Base-by-base conservation (phyloP, 2,113 vertebrate species). In the Panthera uncia region DNA sequence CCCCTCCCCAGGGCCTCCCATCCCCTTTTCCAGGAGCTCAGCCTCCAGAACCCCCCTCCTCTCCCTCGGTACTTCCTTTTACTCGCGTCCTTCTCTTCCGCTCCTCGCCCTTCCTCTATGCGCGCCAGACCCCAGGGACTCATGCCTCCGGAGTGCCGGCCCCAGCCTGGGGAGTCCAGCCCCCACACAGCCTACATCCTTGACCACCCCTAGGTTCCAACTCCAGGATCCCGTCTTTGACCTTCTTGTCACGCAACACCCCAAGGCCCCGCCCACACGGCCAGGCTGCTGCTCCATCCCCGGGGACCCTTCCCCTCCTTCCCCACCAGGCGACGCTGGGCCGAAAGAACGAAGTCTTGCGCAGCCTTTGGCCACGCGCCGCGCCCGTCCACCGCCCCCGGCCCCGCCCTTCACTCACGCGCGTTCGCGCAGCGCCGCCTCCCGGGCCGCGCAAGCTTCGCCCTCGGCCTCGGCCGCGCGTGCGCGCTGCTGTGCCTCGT, bases 381-480 rank as follows among this genome's bases (percentile, higher is more conserved):
- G 80, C 0, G 31, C 80, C 61, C 19, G 5, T 8, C 4, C 38
- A 23, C 33, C 36, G 11, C 1, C 0, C 1, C n/a, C 27, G 12
- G 9, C 80, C 92, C 94, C 38, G 0, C 31, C 73, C 68, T 29
- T 65, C 13, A 71, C 91, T 96, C 55, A 98, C 97, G 92, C 0
- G 4, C 52, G 96, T n/a, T 95, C 8, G 0, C 36, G 63, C 14
- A 97, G 97, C 81, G 98, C 98, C 45, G 97, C 61, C 66, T 98
- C 97, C 14, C 98, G 96, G 13, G 96, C 95, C 5, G 98, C 96
- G 25, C 71, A 93, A 74, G 94, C 82, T n/a, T 97, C 95, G 9
- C 98, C 76, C 0, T 94, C 79, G 0, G 87, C 63, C 8, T 95
- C 68, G 3, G 98, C 96, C 0, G 85, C 73, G 21, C 74, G 50